These are phyloP conservation scores for Lepidurus apus DNA, from an alignment of 1,140 invertebrate species.

Conservation along the genomic window DNA sequence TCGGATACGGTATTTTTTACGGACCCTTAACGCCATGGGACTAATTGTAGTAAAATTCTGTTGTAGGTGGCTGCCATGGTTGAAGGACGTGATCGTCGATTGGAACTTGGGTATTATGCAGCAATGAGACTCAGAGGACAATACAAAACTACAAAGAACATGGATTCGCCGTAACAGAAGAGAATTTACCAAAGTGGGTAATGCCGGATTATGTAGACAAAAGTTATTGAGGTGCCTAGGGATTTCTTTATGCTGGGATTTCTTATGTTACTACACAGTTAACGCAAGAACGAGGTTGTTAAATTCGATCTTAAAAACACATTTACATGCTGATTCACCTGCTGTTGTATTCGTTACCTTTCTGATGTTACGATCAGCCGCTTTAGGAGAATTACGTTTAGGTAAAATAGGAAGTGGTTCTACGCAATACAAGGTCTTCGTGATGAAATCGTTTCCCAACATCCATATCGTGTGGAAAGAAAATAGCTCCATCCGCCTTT, in stretches of 20 bases:
- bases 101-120: constrained; percentile 78
- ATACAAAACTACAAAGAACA: background rate
- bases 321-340: background rate
- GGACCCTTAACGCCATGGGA: background rate
- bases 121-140: constrained; percentile 67
- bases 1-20: constrained; percentile 52
- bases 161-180: constrained; percentile 7
- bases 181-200: background rate
- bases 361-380: background rate
- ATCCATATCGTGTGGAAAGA: background rate
- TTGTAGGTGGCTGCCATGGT: constrained; percentile 73
- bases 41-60: constrained; percentile 34
- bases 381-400: background rate
- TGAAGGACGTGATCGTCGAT: constrained; percentile 73
- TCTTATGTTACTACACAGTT: background rate
- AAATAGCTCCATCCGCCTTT: too few relatives aligned
- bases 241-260: background rate
- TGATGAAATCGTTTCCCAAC: background rate
- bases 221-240: background rate
- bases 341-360: constrained; percentile 7
- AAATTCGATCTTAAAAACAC: background rate
- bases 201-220: background rate
- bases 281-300: background rate
- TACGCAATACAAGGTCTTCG: background rate
- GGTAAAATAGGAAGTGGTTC: background rate